Conservation (phyloP, 2,888 invertebrate species). For the Lycocerus yunnanus region DNA sequence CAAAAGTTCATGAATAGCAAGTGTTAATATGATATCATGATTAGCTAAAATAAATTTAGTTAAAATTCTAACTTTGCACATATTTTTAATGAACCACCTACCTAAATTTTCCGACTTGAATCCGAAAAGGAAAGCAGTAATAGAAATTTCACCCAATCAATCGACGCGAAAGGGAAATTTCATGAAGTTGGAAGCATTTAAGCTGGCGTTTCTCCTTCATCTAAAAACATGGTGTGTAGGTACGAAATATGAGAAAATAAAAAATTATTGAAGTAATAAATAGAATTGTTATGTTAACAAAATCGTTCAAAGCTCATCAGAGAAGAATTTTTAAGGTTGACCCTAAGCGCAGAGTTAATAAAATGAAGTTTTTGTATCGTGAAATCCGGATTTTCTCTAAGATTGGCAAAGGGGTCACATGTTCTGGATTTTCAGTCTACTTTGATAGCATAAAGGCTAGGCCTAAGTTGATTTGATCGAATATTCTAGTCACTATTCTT, state of each 20-base stretch:
- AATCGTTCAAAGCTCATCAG: conserved; percentile 22
- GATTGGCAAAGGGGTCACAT: conserved; percentile 53
- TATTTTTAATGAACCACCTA: not conserved
- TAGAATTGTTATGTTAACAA: conserved; percentile 19
- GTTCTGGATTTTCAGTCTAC: conserved; percentile 51
- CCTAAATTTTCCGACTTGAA: not conserved
- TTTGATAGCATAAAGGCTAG: conserved; percentile 51
- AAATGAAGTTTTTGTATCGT: conserved; percentile 32
- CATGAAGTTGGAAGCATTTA: not conserved
- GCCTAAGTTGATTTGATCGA: conserved; percentile 54
- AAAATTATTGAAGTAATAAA: not conserved
- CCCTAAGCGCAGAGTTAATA: conserved; percentile 28
- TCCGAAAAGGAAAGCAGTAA: not conserved
- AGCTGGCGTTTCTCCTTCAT: not conserved
- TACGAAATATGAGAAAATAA: not conserved
- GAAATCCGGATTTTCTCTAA: conserved; percentile 42
- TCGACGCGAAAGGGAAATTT: not conserved
- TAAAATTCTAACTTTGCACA: not conserved
- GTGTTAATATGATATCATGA: conserved; percentile 22
- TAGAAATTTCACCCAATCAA: not conserved
- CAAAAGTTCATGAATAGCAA: conserved; percentile 28
- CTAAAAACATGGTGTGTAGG: too few relatives aligned
- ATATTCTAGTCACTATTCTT: conserved; percentile 55
- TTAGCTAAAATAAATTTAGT: conserved; percentile 2
- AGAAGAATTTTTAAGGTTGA: conserved; percentile 31